Evolutionary conservation across 2,113 vertebrate genomes (phyloP), one percentile per base, ranked within the genome.

Genomic region (Nestor notabilis): DNA sequence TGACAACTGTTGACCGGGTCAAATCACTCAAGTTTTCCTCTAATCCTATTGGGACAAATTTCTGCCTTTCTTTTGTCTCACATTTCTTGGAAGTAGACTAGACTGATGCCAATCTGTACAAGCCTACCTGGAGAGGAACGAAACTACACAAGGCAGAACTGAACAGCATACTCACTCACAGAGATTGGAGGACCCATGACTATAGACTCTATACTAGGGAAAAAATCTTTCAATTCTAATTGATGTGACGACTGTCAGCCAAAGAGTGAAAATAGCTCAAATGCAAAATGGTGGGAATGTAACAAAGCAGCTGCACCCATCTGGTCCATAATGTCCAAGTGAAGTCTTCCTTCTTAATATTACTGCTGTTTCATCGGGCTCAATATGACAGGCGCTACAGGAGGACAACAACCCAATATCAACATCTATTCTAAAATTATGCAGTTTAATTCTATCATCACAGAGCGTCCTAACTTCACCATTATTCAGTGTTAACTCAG

Each of bases 11-110:
- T 90, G 79, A 97, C 70, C 23, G 4, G 88, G 90, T 95, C 85
- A 95, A 83, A 94, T 89, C 93, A 94, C 56, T 93, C 80, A 77
- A 82, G 56, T 77, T 79, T 95, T 92, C 76, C 93, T 86, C 72
- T 74, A 76, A 77, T 44, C 18, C 76, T 80, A 18, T 21, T 65
- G 87, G 80, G 90, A 85, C 18, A 82, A 89, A 83, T 68, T 93
- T 83, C 68, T 94, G 65, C 68, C 77, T 90, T n/a, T 70, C 69
- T 90, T 91, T 84, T 81, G 31, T 79, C 77, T 82, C 31, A 39
- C 41, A 60, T 77, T 95, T 95, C 77, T 93, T 87, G 65, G 80
- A 90, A 95, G 56, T 9, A 94, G 63, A 83, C 61, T 71, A 80
- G 90, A 61, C 12, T 49, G 66, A 88, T 90, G 68, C 56, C 56